Conservation (phyloP, 2,888 invertebrate species). For the Malthinus seriepunctatus region DNA sequence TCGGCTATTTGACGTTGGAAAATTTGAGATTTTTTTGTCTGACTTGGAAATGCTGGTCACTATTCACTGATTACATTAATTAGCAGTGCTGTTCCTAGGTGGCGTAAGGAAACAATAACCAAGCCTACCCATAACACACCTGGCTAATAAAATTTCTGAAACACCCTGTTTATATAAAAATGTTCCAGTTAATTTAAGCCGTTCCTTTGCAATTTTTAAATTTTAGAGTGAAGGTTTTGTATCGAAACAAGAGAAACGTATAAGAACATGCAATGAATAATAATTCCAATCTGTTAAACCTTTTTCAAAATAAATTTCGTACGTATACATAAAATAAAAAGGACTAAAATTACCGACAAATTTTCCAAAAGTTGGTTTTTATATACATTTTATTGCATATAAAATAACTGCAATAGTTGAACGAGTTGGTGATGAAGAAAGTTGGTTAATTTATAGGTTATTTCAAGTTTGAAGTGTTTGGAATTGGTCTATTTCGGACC, state of each 20-base stretch:
- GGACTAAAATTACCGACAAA: background rate
- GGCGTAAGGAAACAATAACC: too few relatives aligned
- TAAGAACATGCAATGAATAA: conserved; percentile 22
- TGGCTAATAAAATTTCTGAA: too few relatives aligned
- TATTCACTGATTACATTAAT: too few relatives aligned
- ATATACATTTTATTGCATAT: background rate
- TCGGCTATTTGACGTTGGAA: too few relatives aligned
- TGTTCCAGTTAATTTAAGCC: conserved; percentile 29
- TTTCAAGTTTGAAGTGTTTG: too few relatives aligned
- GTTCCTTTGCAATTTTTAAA: conserved; percentile 25
- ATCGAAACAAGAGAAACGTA: conserved; percentile 1
- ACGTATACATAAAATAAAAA: background rate
- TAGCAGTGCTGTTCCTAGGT: too few relatives aligned
- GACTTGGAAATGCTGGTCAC: too few relatives aligned
- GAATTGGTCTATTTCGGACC: too few relatives aligned
- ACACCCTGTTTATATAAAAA: too few relatives aligned
- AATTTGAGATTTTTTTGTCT: too few relatives aligned
- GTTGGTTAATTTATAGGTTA: too few relatives aligned
- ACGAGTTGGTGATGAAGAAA: background rate
- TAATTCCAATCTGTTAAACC: conserved; percentile 15
- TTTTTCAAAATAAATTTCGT: conserved; percentile 8
- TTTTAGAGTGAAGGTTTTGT: conserved; percentile 4
- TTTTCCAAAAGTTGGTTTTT: background rate
- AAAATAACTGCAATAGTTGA: background rate
- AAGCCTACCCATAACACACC: too few relatives aligned